These are phyloP conservation scores for Chlorodrepanis virens DNA, from an alignment of 2,113 vertebrate genomes.

Conservation along the genomic window DNA sequence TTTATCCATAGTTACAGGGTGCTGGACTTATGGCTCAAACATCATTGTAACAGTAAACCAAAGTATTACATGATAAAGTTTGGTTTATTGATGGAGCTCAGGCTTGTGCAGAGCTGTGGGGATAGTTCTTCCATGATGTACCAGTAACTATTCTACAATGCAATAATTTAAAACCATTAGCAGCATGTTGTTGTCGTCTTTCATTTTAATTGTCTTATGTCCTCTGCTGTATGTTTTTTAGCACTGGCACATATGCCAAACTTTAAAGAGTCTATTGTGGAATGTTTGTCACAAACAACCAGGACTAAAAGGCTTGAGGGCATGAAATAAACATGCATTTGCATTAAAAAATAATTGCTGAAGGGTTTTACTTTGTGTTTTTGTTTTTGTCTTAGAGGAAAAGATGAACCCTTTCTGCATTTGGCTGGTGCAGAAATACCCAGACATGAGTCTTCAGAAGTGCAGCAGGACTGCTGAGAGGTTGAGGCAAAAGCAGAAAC, in stretches of 20 bases:
- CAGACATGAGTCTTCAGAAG: background rate
- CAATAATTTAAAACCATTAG: constrained; percentile 67
- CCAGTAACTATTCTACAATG: constrained; percentile 56
- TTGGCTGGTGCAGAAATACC: background rate
- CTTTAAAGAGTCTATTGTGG: constrained; percentile 64
- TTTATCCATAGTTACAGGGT: background rate
- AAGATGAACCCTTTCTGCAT: background rate
- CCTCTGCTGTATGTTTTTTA: constrained; percentile 16
- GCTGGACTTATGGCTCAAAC: background rate
- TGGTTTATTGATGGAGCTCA: constrained; percentile 36
- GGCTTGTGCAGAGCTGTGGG: constrained; percentile 25
- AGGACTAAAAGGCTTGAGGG: constrained; percentile 60
- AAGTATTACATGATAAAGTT: constrained; percentile 31
- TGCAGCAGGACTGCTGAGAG: background rate
- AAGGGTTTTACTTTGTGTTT: background rate
- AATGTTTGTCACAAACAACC: constrained; percentile 64
- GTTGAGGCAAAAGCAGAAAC: rapidly evolving
- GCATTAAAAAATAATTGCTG: constrained; percentile 64
- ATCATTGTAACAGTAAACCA: background rate
- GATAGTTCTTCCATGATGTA: constrained; percentile 38
- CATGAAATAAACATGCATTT: constrained; percentile 66
- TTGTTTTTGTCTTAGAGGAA: background rate
- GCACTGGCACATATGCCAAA: constrained; percentile 42
- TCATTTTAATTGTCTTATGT: constrained; percentile 48
- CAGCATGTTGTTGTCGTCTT: constrained; percentile 43